phyloP scores from a whole-genome alignment of 1,140 invertebrate genomes.

The Nymphalis io region DNA sequence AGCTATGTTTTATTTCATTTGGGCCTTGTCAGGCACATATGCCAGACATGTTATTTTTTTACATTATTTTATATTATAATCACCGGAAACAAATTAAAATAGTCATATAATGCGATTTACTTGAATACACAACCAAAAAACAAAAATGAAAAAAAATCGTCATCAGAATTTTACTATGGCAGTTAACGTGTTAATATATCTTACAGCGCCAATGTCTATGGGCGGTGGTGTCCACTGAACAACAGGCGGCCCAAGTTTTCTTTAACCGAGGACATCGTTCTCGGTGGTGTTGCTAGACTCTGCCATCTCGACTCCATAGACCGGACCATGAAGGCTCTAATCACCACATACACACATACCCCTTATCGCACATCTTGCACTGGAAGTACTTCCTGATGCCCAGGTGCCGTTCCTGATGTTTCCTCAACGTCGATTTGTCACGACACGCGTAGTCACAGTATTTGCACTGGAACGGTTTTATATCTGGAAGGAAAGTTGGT shows the following conservation, averaged over 20 bases:
- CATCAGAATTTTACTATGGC: slow-evolving; percentile 1
- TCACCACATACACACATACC: slow-evolving; percentile 36
- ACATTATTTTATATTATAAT: slow-evolving; percentile 2
- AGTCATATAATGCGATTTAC: slow-evolving; percentile 5
- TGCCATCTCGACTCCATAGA: no score
- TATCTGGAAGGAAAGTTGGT: slow-evolving; percentile 46
- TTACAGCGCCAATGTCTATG: no score
- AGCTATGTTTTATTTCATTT: slow-evolving; percentile 4
- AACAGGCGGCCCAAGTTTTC: no score
- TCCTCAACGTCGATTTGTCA: slow-evolving; percentile 55
- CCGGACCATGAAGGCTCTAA: background rate
- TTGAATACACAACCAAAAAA: slow-evolving; percentile 2
- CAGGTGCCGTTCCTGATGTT: slow-evolving; percentile 51
- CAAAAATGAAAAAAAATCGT: background rate
- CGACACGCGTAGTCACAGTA: slow-evolving; percentile 65
- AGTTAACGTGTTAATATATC: background rate
- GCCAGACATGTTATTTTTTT: background rate
- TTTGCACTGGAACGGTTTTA: slow-evolving; percentile 62
- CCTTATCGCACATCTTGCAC: slow-evolving; percentile 46
- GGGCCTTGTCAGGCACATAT: background rate
- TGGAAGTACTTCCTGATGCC: slow-evolving; percentile 40
- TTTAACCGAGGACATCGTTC: no score
- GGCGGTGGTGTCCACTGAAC: no score
- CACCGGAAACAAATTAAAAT: slow-evolving; percentile 5
- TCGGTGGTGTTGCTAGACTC: no score